Percentiles rank a stretch among this genome's conserved stretches.
Conservation (phyloP, 2,888 invertebrate species). For the Ypsolopha sequella region DNA sequence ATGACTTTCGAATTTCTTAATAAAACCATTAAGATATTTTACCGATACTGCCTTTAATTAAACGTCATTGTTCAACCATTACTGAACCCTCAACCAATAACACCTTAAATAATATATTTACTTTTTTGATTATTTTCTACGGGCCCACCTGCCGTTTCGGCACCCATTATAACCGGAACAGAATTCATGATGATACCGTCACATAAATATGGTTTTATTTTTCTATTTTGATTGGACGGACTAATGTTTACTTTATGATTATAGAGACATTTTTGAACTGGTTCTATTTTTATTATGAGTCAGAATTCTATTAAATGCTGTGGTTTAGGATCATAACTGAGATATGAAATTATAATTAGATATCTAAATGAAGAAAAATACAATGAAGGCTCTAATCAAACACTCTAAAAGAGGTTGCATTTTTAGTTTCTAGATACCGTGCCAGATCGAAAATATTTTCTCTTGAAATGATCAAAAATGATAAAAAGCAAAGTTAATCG, state of each 20-base stretch:
- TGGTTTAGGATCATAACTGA: background rate
- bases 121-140: constrained; percentile 12
- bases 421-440: too few species aligned
- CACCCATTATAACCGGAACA: constrained; percentile 48
- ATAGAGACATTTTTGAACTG: constrained; percentile 3
- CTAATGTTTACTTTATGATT: constrained; percentile 30
- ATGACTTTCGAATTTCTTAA: too few species aligned
- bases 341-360: too few species aligned
- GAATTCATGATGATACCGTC: constrained; percentile 42
- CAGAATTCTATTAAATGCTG: background rate
- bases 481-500: too few species aligned
- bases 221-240: constrained; percentile 45
- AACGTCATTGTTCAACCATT: too few species aligned
- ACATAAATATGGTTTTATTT: constrained; percentile 52
- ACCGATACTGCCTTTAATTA: too few species aligned
- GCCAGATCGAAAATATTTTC: too few species aligned
- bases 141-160: constrained; percentile 39
- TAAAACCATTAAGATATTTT: too few species aligned
- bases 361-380: too few species aligned
- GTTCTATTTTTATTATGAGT: background rate
- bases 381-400: too few species aligned
- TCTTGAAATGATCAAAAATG: too few species aligned
- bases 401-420: too few species aligned
- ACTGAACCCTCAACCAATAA: constrained; percentile 8
- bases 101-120: background rate